Percentiles rank a stretch among this genome's conserved stretches.
phyloP scores from a whole-genome alignment of 2,888 invertebrate genomes.

The Deilephila porcellus region DNA sequence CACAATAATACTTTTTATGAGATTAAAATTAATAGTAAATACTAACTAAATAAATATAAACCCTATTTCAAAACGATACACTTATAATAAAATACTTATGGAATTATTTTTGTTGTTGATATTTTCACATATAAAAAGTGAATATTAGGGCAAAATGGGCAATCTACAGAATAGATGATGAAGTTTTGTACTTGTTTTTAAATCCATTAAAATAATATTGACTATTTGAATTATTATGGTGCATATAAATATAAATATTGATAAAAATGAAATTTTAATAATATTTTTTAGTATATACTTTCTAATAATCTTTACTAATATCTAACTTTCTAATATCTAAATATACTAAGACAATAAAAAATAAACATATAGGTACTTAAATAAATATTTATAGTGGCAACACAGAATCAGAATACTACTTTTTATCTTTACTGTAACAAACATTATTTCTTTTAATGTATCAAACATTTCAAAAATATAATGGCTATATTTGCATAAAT shows the following conservation, averaged over 20 bases:
- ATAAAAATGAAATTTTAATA: too few relatives aligned
- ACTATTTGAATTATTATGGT: neutral
- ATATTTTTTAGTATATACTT: too few relatives aligned
- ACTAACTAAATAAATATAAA: constrained; percentile 6
- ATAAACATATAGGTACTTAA: too few relatives aligned
- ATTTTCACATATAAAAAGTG: neutral
- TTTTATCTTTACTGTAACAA: too few relatives aligned
- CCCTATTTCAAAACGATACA: neutral
- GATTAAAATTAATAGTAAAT: neutral
- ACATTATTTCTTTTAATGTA: neutral
- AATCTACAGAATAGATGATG: neutral
- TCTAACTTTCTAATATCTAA: too few relatives aligned
- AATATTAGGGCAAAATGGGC: neutral
- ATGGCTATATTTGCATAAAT: constrained; percentile 37
- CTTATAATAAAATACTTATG: too few relatives aligned
- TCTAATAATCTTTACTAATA: too few relatives aligned
- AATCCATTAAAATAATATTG: neutral
- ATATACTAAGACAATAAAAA: too few relatives aligned
- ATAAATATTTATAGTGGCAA: too few relatives aligned
- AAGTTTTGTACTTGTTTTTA: constrained; percentile 4
- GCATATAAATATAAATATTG: too few relatives aligned
- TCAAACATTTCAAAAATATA: neutral
- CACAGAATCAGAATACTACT: too few relatives aligned
- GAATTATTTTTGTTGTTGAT: neutral
- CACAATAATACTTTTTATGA: constrained; percentile 10